Base-by-base conservation (phyloP, 2,113 vertebrate genomes). In the Aegithalos caudatus region DNA sequence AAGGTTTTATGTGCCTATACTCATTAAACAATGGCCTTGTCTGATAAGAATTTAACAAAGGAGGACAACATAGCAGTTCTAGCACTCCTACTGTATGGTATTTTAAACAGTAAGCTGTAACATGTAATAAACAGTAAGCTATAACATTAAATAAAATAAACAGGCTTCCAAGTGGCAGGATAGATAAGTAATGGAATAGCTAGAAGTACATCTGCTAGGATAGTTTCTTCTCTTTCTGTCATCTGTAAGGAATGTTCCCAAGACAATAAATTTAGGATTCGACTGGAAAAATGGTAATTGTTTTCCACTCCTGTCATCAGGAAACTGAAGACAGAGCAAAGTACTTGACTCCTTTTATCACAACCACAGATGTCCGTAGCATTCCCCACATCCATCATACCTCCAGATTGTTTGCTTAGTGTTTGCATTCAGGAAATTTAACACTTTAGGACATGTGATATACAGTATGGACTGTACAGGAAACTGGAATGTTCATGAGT, bases 181-280 rank as follows among this genome's bases (percentile, higher is more conserved):
- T 50, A 82, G 38, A 81, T 42, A 92, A 86, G 50, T 37, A 69
- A 29, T 81, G 45, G 60, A 93, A 87, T 22, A 74, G 44, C n/a
- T 85, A 29, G 18, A 87, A 78, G 73, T 60, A 71, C 66, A 88
- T 90, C 79, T 94, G 76, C 40, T 80, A 90, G 42, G 54, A 73
- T 92, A 88, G 69, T 96, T 94, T 77, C 28, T 92, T 86, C 48
- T 71, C 61, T 76, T 80, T 88, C 44, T 92, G 72, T 86, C 83
- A 88, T 76, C 83, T 92, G 67, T 69, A 94, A 95, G 47, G 86
- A 95, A 77, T 69, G 71, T 81, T 95, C 88, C 76, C 80, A 72
- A 88, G 82, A 86, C 62, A 90, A 88, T 83, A 90, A 88, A 81
- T 25, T 69, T 71, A 40, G 53, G 65, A 82, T 69, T 85, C 14